Evolutionary conservation across 1,140 invertebrate species (phyloP).

Genomic region (Hylaeus volcanicus): DNA sequence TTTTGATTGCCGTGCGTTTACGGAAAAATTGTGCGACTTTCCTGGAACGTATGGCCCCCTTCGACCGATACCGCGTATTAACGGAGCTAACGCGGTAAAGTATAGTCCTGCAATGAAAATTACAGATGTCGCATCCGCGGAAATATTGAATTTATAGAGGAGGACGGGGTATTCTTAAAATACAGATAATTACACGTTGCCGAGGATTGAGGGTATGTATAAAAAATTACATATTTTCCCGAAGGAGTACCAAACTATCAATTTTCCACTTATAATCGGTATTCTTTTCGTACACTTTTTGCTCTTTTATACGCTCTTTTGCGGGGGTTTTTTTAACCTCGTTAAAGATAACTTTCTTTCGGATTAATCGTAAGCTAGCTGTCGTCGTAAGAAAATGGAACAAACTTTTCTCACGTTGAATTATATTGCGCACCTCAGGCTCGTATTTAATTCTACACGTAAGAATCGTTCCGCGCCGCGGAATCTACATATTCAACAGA

Average conservation of each 20-base stretch:
- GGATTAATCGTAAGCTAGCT: too few relatives aligned
- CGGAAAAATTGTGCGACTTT: neutral
- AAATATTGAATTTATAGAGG: neutral
- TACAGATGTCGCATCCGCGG: conserved; percentile 1
- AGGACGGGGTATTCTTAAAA: neutral
- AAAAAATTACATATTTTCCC: neutral
- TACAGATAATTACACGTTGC: conserved; percentile 2
- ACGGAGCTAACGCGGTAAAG: neutral
- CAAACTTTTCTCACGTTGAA: too few relatives aligned
- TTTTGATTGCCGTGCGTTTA: neutral
- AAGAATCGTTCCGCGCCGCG: too few relatives aligned
- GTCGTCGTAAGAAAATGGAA: too few relatives aligned
- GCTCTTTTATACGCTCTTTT: neutral
- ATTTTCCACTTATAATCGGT: neutral
- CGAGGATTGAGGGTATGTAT: neutral
- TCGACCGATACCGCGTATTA: neutral
- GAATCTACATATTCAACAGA: neutral
- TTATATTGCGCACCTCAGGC: too few relatives aligned
- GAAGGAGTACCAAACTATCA: neutral
- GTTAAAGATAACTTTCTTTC: too few relatives aligned
- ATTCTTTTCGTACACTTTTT: neutral
- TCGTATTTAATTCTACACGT: too few relatives aligned
- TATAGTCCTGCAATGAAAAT: conserved; percentile 8
- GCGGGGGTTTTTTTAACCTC: too few relatives aligned
- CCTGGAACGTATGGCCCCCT: conserved; percentile 14